Base-by-base conservation (phyloP, 2,888 invertebrate species). In the Trissoscelio sp. region DNA sequence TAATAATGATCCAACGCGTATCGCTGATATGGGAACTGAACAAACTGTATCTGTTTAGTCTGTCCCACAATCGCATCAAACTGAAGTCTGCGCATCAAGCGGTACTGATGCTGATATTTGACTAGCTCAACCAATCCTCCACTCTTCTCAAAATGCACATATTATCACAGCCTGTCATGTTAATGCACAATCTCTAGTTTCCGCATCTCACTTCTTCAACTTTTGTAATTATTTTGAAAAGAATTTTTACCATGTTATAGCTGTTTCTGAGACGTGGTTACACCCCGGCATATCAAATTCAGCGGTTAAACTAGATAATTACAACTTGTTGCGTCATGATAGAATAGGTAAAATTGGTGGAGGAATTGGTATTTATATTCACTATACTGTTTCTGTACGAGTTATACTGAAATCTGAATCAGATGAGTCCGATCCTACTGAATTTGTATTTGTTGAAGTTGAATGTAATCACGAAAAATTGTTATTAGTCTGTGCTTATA, bases 381-480 rank as follows among this genome's bases (percentile, higher is more conserved):
- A 51, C 7, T 5, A 6, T n/a, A 14, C 51, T 14, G 1, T 66
- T 9, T 0, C 3, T 0, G 22, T 22, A 0, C 3, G 18, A 14
- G 11, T 51, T 3, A 0, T 51, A 0, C 1, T 1, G 3, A 51
- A 39, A 51, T 53, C 24, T 0, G 4, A 11, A 0, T 0, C 3
- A 2, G 0, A 24, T 24, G 39, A 39, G 0, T 0, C 5, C 0
- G 66, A 66, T 16, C 37, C 28, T 3, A 11, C 39, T 3, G 53
- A 66, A 28, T 70, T 70, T 37, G 3, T 70, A 5, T 34, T 70
- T 16, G 11, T 58, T 2, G 48, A 57, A 20, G 3, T 58, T 12
- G 2, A 11, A 0, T 31, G 14, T 12, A 2, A 9, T 6, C 0
- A 4, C 0, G 18, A 14, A 0, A 55, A 31, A 6, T 5, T 69